Base-by-base conservation (phyloP, 2,888 invertebrate species). In the Ashinkailepas kermadecensis region DNA sequence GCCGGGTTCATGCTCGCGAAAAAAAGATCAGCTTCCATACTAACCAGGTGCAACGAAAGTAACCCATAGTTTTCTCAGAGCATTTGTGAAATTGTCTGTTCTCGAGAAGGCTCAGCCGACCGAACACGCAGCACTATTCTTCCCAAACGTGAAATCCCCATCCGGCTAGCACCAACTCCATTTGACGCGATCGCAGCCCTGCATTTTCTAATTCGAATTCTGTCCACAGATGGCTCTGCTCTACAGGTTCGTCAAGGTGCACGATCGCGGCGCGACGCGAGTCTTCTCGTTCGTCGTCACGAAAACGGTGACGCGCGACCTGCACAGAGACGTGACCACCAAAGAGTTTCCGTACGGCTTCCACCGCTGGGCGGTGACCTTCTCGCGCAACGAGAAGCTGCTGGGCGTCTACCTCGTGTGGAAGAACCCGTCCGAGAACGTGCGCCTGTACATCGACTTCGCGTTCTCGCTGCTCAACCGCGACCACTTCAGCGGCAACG, bases 281-380 rank as follows among this genome's bases (percentile, higher is more conserved):
- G 92, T 94, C 86, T 94, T 94, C 89, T 94, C 94, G 83, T 94
- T 94, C 88, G 92, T 93, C 86, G 92, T 94, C 85, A 94, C 94
- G 83, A 91, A 92, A 86, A 92, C 92, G 82, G 92, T 93, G 84
- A 92, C 93, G 80, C 90, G 93, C 82, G 94, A 94, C 88, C 91
- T 92, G 81, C 92, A 93, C 87, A 91, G 93, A 83, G 94, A 94
- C 88, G 92, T 93, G 86, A 93, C 93, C 84, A 93, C 93, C 85
- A 93, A 93, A 88, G 94, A 94, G 87, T 93, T 94, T 88, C 91
- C 92, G 84, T 94, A 93, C 87, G 93, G 93, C 81, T 93, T 93
- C 87, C 94, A 94, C 87, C 90, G 92, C 87, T 94, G 94, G 94
- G 93, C 93, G 56, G 92, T 94, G 85, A 92, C 93, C 70, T 93